phyloP scores from a whole-genome alignment of 2,797 vertebrate genomes.

The Ptychobarbus kaznakovi region DNA sequence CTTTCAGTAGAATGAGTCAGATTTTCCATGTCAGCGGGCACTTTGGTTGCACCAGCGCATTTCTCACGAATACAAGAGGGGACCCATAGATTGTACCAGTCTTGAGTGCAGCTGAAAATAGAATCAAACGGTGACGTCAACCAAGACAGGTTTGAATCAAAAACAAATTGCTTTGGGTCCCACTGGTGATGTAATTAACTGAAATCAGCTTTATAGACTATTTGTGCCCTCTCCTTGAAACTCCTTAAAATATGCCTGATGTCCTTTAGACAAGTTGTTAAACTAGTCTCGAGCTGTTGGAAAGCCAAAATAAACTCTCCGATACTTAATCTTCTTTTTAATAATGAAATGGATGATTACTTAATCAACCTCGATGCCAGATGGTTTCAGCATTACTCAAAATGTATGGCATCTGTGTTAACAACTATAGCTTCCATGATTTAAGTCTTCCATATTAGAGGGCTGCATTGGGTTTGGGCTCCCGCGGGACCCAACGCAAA shows the following conservation, averaged over 20 bases:
- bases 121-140: conserved; percentile 48
- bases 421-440: conserved; percentile 21
- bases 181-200: conserved; percentile 41
- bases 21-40: conserved; percentile 74
- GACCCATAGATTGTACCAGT: conserved; percentile 54
- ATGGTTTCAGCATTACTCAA: conserved; percentile 33
- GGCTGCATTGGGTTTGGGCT: no score
- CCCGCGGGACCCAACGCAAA: no score
- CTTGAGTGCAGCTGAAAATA: conserved; percentile 53
- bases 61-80: conserved; percentile 65
- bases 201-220: conserved; percentile 7
- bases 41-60: conserved; percentile 64
- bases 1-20: conserved; percentile 75
- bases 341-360: conserved; percentile 30
- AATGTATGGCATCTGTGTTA: conserved; percentile 43
- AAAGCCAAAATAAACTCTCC: conserved; percentile 23
- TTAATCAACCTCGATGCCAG: conserved; percentile 25
- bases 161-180: conserved; percentile 34
- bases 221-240: conserved; percentile 25
- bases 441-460: neutral
- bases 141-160: conserved; percentile 37
- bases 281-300: neutral
- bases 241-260: conserved; percentile 22
- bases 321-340: conserved; percentile 36
- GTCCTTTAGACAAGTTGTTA: conserved; percentile 30